A percentile compares a stretch with the other conserved stretches of the same genome.
Evolutionary conservation across 2,113 vertebrate genomes (phyloP).

Genomic region (Heterocephalus glaber): DNA sequence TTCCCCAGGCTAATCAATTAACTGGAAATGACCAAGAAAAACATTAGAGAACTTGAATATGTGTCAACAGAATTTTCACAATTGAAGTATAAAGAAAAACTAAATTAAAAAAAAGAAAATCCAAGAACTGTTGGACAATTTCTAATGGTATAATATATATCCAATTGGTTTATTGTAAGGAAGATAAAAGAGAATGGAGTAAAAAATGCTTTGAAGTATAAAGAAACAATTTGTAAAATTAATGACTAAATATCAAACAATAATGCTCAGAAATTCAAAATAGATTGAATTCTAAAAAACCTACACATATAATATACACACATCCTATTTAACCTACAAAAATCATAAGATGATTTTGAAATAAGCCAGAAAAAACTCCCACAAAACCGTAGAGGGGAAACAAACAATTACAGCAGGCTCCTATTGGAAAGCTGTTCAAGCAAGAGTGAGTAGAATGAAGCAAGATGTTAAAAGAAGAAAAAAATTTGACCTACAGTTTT

Average conservation of each 20-base stretch:
- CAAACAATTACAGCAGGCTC: not conserved
- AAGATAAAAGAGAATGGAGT: not conserved
- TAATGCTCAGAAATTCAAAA: not conserved
- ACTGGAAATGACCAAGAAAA: not conserved
- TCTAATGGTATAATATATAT: not conserved
- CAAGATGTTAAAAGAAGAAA: not conserved
- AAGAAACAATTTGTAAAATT: not conserved
- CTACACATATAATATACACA: not conserved
- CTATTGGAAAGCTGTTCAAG: not conserved
- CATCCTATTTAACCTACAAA: not conserved
- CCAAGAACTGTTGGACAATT: not conserved
- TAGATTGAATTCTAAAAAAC: not conserved
- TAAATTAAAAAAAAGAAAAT: not conserved
- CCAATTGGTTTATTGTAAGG: not conserved
- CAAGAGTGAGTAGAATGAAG: not conserved
- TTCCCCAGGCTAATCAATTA: not conserved
- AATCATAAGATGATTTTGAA: not conserved
- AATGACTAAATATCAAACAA: not conserved
- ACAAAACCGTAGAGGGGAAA: not conserved
- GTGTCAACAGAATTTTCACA: not conserved
- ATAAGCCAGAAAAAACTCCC: not conserved
- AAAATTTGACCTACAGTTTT: not conserved
- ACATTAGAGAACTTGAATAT: not conserved
- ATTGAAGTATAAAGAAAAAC: not conserved
- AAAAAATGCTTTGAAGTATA: not conserved